Evolutionary conservation across 2,888 invertebrate species (phyloP).

Genomic region (Ochropleura leucogaster): DNA sequence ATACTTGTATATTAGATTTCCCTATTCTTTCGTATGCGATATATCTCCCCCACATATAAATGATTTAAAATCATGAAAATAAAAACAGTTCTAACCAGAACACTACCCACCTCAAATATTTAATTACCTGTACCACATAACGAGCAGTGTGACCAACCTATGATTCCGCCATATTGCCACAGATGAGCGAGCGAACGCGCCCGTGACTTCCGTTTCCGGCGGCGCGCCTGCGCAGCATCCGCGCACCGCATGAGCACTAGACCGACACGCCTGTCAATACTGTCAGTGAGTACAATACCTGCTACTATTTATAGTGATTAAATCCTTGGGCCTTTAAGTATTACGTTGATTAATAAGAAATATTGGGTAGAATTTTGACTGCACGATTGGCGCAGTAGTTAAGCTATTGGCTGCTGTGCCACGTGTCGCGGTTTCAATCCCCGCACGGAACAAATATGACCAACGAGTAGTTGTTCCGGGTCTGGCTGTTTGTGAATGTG

Average conservation of each 20-base stretch:
- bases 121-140: constrained; percentile 61
- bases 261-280: constrained; percentile 78
- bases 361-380: not conserved
- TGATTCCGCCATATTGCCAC: constrained; percentile 87
- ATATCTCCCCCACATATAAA: not conserved
- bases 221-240: constrained; percentile 90
- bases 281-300: constrained; percentile 68
- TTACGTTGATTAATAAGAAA: constrained; percentile 24
- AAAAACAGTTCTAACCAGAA: not conserved
- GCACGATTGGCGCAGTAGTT: too few species aligned
- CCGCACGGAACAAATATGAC: too few species aligned
- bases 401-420: too few species aligned
- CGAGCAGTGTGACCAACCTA: constrained; percentile 79
- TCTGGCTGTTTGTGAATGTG: too few species aligned
- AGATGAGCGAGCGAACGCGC: constrained; percentile 88
- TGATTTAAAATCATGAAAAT: not conserved
- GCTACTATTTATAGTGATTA: constrained; percentile 64
- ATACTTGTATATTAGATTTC: too few species aligned
- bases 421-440: too few species aligned
- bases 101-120: constrained; percentile 36
- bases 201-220: constrained; percentile 90
- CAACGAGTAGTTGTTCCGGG: too few species aligned
- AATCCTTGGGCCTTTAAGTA: constrained; percentile 52
- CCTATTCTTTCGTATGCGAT: not conserved
- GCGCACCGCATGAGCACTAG: constrained; percentile 77